Evolutionary conservation across 2,113 vertebrate species (phyloP).

Genomic region (Colinus virginianus): DNA sequence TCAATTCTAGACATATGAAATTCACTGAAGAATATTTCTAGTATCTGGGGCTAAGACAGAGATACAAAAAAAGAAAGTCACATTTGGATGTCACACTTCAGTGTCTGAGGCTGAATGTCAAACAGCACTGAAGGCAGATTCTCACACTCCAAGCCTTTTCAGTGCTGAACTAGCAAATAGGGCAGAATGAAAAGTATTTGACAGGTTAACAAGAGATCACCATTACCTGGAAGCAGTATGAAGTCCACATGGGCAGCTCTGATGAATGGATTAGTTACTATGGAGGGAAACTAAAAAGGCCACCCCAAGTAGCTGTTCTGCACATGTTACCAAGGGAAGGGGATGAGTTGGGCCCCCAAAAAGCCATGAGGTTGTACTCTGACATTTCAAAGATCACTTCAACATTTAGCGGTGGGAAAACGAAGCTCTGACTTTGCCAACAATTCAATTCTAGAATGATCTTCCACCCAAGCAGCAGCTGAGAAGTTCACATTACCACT

Average conservation of each 20-base stretch:
- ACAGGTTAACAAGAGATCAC: not conserved
- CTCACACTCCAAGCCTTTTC: not conserved
- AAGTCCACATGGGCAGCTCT: not conserved
- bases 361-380: not conserved
- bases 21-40: not conserved
- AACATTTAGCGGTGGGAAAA: not conserved
- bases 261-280: not conserved
- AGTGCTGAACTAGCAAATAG: not conserved
- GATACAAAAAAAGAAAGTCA: not conserved
- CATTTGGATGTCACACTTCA: not conserved
- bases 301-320: not conserved
- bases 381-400: not conserved
- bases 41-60: not conserved
- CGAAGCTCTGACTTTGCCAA: not conserved
- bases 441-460: not conserved
- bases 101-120: not conserved
- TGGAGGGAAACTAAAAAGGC: rapidly evolving
- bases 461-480: not conserved
- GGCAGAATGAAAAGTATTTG: not conserved
- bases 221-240: not conserved
- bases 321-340: not conserved
- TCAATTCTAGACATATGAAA: not conserved
- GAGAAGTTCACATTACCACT: not conserved
- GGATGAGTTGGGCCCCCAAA: not conserved
- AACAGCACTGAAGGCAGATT: rapidly evolving